A percentile compares a stretch with the other conserved stretches of the same genome.
phyloP scores from a whole-genome alignment of 1,140 invertebrate genomes.

The Lamellibrachia luymesi region DNA sequence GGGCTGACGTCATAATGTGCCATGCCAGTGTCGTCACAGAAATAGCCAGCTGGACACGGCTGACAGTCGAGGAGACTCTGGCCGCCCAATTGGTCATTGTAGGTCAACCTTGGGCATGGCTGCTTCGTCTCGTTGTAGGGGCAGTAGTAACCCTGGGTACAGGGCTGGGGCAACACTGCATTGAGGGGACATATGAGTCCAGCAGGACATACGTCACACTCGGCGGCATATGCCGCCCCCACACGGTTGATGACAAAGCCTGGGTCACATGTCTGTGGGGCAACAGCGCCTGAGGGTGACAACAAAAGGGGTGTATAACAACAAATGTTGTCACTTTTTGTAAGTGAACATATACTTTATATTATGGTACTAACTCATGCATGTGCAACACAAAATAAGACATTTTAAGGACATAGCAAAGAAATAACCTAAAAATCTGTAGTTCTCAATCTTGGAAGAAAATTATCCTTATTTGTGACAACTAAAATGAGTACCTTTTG shows the following conservation, averaged over 20 bases:
- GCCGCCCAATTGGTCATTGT: slow-evolving; percentile 43
- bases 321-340: too few relatives aligned
- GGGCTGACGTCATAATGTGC: slow-evolving; percentile 43
- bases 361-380: too few relatives aligned
- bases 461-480: too few relatives aligned
- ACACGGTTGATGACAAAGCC: slow-evolving; percentile 43
- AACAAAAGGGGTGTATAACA: neutral
- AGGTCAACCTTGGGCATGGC: slow-evolving; percentile 42
- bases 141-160: slow-evolving; percentile 47
- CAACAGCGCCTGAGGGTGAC: neutral
- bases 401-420: too few relatives aligned
- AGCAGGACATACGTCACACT: slow-evolving; percentile 48
- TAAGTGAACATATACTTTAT: too few relatives aligned
- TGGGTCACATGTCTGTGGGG: slow-evolving; percentile 33
- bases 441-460: too few relatives aligned
- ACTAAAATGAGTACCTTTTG: too few relatives aligned
- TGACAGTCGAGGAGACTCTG: slow-evolving; percentile 41
- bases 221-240: slow-evolving; percentile 39
- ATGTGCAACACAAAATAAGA: too few relatives aligned
- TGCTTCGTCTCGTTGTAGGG: slow-evolving; percentile 27
- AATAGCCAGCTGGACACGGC: slow-evolving; percentile 47
- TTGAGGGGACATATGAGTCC: slow-evolving; percentile 43
- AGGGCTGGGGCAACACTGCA: slow-evolving; percentile 33
- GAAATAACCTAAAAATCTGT: too few relatives aligned
- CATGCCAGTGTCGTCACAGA: slow-evolving; percentile 43